Evolutionary conservation across 2,797 vertebrate species (phyloP), one percentile per base, ranked within the genome.

Genomic region (Danionella dracula): DNA sequence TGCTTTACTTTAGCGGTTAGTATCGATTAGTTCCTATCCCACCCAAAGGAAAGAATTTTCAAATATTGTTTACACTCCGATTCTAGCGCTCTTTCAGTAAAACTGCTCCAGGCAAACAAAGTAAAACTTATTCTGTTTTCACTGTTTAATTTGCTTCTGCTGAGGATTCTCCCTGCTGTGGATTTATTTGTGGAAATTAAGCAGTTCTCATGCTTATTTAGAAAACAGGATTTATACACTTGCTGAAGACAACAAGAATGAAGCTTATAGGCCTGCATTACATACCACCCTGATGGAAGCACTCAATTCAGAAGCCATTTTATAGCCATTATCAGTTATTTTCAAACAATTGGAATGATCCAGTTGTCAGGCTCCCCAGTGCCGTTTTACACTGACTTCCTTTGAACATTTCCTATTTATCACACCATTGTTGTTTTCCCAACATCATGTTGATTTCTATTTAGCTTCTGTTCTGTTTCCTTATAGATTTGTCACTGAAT

Each of bases 11-110:
- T 42, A 57, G 68, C 41, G 38, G 42, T 48, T 53, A 66, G 59
- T 55, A 63, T 68, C 12, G 48, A 60, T 57, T 53, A 13, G 63
- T 57, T 66, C 34, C 53, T 46, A 48, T 66, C 48, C 42, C 19
- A 11, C 23, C 51, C 63, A 38, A 57, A 53, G 42, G 23, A 66
- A 42, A 49, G 11, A 40, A 32, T 66, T 66, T 65, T 32, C 38
- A 40, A 46, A 66, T 40, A 55, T 45, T 56, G 53, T 66, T 66
- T 42, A 48, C 62, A 64, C 37, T 27, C 63, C 15, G 46, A 21
- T 17, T 57, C 32, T 0, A 48, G 19, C 15, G 6, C 20, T 8
- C 51, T 31, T 66, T 66, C 32, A 57, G 46, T 66, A 57, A 57
- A 66, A 56, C 11, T 5, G 53, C 63, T 57, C 34, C 12, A 42